Evolutionary conservation across 2,113 vertebrate species (phyloP), one percentile per base, ranked within the genome.

Genomic region (Rhynchomys soricoides): DNA sequence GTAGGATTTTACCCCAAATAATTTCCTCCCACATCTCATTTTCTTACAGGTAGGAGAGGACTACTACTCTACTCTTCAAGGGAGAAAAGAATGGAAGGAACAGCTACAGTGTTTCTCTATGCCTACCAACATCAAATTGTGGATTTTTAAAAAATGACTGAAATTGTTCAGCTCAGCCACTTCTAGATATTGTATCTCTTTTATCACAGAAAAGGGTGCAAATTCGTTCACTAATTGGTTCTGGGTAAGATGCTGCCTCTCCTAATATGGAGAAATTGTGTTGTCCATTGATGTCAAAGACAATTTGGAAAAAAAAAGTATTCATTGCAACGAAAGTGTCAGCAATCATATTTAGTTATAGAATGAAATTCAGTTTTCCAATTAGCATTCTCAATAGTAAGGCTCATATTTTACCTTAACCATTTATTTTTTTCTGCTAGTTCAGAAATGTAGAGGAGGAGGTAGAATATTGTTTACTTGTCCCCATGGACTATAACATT

Each of bases 301-400:
- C 10, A 90, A 43, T 40, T 43, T 57, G 7, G 15, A 96, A 86
- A 94, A 92, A 15, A 68, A 12, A 64, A 83, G 19, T 90, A 81
- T 94, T 5, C 24, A 59, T 82, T 89, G 29, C 40, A 59, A 55
- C 29, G 37, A 13, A 86, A 43, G 4, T 93, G 90, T 92, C 75
- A 97, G 59, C 12, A 94, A 89, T 13, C 29, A 29, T 45, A 94
- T 73, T 97, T 89, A 91, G 26, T 55, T 89, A 24, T n/a, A 96
- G 13, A 93, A 95, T 40, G 77, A 86, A 94, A 86, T 82, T 78
- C 12, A 94, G 34, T 89, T 93, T 92, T 95, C 29, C 50, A 95
- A 73, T 92, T 94, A 95, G 37, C 75, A 7, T 95, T 91, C 48
- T 93, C 55, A 78, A 3, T 93, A 92, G 93, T 86, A 95, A 86